Evolutionary conservation across 2,113 vertebrate species (phyloP), one percentile per base, ranked within the genome.

Genomic region (Nyctereutes procyonoides): DNA sequence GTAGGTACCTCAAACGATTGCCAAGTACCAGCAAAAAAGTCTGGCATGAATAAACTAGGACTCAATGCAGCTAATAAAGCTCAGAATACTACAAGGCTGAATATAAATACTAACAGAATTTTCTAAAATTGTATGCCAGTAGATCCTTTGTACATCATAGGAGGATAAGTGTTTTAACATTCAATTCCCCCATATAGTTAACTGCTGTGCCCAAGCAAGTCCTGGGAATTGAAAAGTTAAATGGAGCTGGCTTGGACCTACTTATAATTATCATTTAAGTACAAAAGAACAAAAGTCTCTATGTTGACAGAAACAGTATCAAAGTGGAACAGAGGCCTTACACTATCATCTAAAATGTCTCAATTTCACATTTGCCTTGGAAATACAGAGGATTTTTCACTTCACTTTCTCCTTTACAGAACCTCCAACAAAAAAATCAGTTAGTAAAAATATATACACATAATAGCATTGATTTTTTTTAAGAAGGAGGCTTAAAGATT

Each of bases 151-250:
- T 73, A 98, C 98, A 98, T 97, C 92, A 98, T 65, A 89, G 97
- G 65, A 92, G 79, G 81, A 95, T 96, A 76, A 97, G 48, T 96
- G 87, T 80, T 97, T 97, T 96, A 96, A 98, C 90, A 92, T 96
- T 95, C 98, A 97, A 97, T 98, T 97, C 97, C 97, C 95, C 97
- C 92, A 79, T 96, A 88, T 13, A 0, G 38, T 96, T 97, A 96
- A 95, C 74, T 96, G 83, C 88, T 94, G 60, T 96, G 85, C 51
- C 90, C 92, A 95, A 98, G 94, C 93, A 97, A 97, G 96, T 95
- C 88, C 82, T 97, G 13, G 91, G 81, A 98, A 92, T 35, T 97
- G 55, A 96, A 97, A 98, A 98, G 74, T 30, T 55, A 96, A 88
- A 96, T 55, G 79, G 92, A 97, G 62, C 63, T 87, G 84, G 32